Percentiles rank a stretch among this genome's conserved stretches.
phyloP scores from a whole-genome alignment of 1,140 invertebrate species.

The Heliconius congener region DNA sequence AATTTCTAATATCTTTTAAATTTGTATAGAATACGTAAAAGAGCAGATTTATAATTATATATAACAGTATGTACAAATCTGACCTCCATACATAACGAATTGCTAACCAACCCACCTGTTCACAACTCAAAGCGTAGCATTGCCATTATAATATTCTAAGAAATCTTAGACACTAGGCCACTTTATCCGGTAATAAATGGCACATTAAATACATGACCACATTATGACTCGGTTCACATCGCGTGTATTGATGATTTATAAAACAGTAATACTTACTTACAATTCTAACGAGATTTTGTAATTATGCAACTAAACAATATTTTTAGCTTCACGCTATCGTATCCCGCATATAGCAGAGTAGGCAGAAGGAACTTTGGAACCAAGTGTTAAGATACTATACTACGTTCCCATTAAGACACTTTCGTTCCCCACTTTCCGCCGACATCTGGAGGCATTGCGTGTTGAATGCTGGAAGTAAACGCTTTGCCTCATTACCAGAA shows the following conservation, averaged over 20 bases:
- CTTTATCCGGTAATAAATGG: constrained; percentile 3
- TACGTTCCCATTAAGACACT: too few relatives aligned
- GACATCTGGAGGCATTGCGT: too few relatives aligned
- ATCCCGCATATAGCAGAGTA: too few relatives aligned
- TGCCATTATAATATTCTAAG: not conserved
- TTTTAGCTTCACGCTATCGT: too few relatives aligned
- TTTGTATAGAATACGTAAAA: not conserved
- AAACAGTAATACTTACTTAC: not conserved
- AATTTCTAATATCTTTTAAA: not conserved
- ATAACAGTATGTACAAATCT: not conserved
- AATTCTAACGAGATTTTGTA: too few relatives aligned
- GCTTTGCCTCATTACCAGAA: too few relatives aligned
- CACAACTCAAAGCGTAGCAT: not conserved
- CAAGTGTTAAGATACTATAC: too few relatives aligned
- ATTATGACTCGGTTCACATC: not conserved
- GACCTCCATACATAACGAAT: constrained; percentile 7
- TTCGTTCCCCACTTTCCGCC: too few relatives aligned
- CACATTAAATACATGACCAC: not conserved
- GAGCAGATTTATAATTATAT: not conserved
- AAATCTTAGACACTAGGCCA: constrained; percentile 2
- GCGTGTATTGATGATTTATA: not conserved
- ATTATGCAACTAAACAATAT: too few relatives aligned
- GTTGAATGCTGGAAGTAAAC: too few relatives aligned
- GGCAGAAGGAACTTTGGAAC: too few relatives aligned
- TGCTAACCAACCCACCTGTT: not conserved